These are phyloP conservation scores for Ceratosolen fusciceps DNA, from an alignment of 1,140 invertebrate genomes.

Conservation along the genomic window DNA sequence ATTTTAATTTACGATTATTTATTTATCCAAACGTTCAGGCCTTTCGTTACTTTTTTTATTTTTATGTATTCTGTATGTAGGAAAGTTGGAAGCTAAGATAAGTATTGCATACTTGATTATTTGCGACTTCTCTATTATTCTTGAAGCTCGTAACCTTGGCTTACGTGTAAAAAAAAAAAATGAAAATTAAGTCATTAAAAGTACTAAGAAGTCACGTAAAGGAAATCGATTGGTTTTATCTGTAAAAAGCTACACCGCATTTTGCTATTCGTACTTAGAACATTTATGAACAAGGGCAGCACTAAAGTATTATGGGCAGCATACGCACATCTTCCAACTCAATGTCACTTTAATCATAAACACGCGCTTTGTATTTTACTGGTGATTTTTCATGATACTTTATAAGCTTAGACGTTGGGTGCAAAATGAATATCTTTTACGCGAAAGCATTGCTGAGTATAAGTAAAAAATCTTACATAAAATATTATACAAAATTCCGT, in stretches of 20 bases:
- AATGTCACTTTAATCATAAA: not conserved
- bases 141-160: not conserved
- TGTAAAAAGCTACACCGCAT: not conserved
- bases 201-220: slow-evolving; percentile 2
- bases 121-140: no score
- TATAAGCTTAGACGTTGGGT: not conserved
- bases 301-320: not conserved
- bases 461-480: slow-evolving; percentile 14
- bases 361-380: not conserved
- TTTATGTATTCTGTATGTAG: not conserved
- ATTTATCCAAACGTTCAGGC: slow-evolving; percentile 5
- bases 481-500: slow-evolving; percentile 13
- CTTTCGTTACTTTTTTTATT: slow-evolving; percentile 7
- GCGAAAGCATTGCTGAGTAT: not conserved
- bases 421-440: not conserved
- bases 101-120: not conserved
- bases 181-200: slow-evolving; percentile 6
- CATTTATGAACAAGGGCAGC: slow-evolving; percentile 16
- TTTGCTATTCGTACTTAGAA: not conserved
- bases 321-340: not conserved
- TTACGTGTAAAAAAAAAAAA: not conserved
- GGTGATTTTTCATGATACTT: not conserved
- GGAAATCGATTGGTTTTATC: not conserved
- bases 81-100: slow-evolving; percentile 15
- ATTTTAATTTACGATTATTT: slow-evolving; percentile 8